Evolutionary conservation across 2,797 vertebrate genomes (phyloP).

Genomic region (Thunnus albacares): DNA sequence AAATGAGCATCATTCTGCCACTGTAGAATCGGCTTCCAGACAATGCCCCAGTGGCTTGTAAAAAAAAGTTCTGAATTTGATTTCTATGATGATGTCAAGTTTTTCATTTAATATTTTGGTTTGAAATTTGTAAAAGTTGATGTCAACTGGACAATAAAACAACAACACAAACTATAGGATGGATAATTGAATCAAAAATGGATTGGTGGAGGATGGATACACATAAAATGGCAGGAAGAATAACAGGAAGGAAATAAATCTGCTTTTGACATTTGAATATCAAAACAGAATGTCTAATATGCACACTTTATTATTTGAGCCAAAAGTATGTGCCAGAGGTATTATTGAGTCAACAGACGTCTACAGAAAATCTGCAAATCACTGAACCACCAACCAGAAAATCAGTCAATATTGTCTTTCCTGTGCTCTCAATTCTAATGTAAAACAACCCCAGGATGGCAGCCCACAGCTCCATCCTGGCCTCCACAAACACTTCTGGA

Average conservation of each 20-base stretch:
- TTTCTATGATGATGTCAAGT: constrained; percentile 13
- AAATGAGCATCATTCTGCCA: constrained; percentile 64
- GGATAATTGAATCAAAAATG: background rate
- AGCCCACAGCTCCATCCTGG: constrained; percentile 57
- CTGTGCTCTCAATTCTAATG: constrained; percentile 65
- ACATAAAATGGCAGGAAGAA: background rate
- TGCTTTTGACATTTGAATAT: constrained; percentile 40
- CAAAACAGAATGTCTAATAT: constrained; percentile 23
- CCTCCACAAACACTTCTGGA: constrained; percentile 77
- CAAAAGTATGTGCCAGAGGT: constrained; percentile 34
- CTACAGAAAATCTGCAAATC: constrained; percentile 57
- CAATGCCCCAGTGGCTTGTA: constrained; percentile 31
- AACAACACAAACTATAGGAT: background rate
- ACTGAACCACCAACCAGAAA: constrained; percentile 53
- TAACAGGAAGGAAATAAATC: constrained; percentile 9
- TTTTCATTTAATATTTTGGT: constrained; percentile 5
- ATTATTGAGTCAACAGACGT: constrained; percentile 62
- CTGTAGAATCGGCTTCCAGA: constrained; percentile 51
- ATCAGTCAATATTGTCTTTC: constrained; percentile 72
- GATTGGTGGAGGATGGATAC: background rate
- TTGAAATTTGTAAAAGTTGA: constrained; percentile 27
- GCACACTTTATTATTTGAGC: constrained; percentile 28
- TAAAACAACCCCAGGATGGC: constrained; percentile 68
- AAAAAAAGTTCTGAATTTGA: constrained; percentile 20
- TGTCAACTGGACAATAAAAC: background rate